These are phyloP conservation scores for Phyllopteryx taeniolatus DNA, from an alignment of 2,113 vertebrate species.

Conservation along the genomic window DNA sequence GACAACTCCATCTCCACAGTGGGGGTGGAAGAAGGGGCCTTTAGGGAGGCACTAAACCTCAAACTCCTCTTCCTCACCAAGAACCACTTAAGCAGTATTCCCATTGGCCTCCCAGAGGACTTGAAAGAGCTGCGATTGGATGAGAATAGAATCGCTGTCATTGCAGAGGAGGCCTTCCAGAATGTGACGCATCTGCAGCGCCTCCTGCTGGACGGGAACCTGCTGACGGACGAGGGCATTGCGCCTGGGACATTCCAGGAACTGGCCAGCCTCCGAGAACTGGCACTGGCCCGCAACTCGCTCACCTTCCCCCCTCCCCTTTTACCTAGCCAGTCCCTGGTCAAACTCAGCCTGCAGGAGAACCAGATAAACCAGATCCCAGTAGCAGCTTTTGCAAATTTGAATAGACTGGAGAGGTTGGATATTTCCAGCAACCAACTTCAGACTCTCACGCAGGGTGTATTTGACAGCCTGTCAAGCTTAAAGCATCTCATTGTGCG, in stretches of 20 bases:
- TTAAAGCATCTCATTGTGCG: slow-evolving; percentile 87
- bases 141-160: slow-evolving; percentile 91
- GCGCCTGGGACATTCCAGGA: slow-evolving; percentile 91
- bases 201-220: slow-evolving; percentile 92
- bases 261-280: slow-evolving; percentile 85
- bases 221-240: slow-evolving; percentile 91
- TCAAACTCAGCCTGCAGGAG: slow-evolving; percentile 90
- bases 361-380: slow-evolving; percentile 95
- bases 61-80: slow-evolving; percentile 95
- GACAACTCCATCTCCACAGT: slow-evolving; percentile 98
- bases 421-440: slow-evolving; percentile 95
- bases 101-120: slow-evolving; percentile 88
- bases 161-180: slow-evolving; percentile 92
- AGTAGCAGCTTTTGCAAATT: slow-evolving; percentile 82
- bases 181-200: slow-evolving; percentile 91
- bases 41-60: slow-evolving; percentile 90
- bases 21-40: slow-evolving; percentile 94
- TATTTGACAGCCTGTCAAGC: slow-evolving; percentile 86
- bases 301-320: slow-evolving; percentile 87
- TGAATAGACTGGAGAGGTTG: slow-evolving; percentile 87
- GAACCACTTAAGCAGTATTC: slow-evolving; percentile 95
- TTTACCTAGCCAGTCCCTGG: slow-evolving; percentile 83
- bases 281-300: slow-evolving; percentile 92
- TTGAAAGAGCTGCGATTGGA: slow-evolving; percentile 91
- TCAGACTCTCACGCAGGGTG: slow-evolving; percentile 83